Percentiles rank a stretch among this genome's conserved stretches.
phyloP scores from a whole-genome alignment of 2,888 invertebrate genomes.

The Molanna angustata region DNA sequence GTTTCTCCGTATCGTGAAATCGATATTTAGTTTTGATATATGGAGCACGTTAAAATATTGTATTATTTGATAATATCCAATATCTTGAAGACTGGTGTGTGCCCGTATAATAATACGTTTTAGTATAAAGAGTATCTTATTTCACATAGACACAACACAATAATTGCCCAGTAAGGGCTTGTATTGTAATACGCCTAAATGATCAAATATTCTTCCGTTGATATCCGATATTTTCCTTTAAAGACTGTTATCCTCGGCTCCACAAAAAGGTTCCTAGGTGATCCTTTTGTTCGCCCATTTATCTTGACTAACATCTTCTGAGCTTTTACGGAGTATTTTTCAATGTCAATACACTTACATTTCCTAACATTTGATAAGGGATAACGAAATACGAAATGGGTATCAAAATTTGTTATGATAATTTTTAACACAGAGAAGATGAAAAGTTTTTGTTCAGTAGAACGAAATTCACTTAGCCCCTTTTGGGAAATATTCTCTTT shows the following conservation, averaged over 20 bases:
- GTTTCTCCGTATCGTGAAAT: not conserved
- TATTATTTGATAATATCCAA: not conserved
- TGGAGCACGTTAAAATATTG: not conserved
- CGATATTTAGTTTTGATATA: not conserved
- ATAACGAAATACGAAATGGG: slow-evolving; percentile 1
- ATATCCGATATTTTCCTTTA: slow-evolving; percentile 28
- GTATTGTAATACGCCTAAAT: slow-evolving; percentile 8
- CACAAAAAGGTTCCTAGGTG: slow-evolving; percentile 13
- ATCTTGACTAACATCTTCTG: slow-evolving; percentile 26
- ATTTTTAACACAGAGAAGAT: too few species aligned
- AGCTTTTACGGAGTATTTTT: slow-evolving; percentile 25
- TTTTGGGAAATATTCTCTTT: too few species aligned
- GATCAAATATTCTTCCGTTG: slow-evolving; percentile 23
- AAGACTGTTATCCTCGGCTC: slow-evolving; percentile 25
- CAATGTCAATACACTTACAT: slow-evolving; percentile 21
- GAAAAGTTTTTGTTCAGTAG: too few species aligned
- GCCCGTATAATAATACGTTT: slow-evolving; percentile 6
- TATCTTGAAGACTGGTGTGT: not conserved
- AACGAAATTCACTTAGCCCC: too few species aligned
- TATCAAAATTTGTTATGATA: not conserved
- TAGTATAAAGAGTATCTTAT: slow-evolving; percentile 18
- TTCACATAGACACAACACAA: slow-evolving; percentile 22
- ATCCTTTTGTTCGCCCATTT: slow-evolving; percentile 18
- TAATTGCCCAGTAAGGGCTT: slow-evolving; percentile 25
- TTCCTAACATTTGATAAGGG: slow-evolving; percentile 5